A percentile compares a stretch with the other conserved stretches of the same genome.
These are phyloP conservation scores for Drosophila albomicans DNA, from an alignment of 1,140 invertebrate genomes.

Conservation along the genomic window DNA sequence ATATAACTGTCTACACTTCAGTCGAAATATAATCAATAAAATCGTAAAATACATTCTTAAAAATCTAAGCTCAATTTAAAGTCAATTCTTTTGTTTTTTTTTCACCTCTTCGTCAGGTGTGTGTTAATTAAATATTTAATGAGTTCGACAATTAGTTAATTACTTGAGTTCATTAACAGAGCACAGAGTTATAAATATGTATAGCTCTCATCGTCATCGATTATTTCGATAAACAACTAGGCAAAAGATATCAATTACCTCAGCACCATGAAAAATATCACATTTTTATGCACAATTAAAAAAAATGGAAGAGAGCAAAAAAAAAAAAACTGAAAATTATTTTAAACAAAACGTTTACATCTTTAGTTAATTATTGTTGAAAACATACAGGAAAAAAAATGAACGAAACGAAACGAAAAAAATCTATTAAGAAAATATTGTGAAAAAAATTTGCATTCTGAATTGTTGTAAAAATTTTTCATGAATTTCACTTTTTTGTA, in stretches of 20 bases:
- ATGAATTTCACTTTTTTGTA: conserved; percentile 18
- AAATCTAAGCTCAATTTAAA: background rate
- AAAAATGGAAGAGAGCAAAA: conserved; percentile 18
- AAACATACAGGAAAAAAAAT: conserved; percentile 19
- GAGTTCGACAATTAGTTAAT: conserved; percentile 51
- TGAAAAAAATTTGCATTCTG: conserved; percentile 72
- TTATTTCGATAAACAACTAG: conserved; percentile 26
- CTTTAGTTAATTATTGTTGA: conserved; percentile 18
- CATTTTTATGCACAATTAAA: conserved; percentile 48
- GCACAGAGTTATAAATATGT: background rate
- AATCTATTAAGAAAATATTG: conserved; percentile 36
- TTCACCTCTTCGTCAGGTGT: background rate
- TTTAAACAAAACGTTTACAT: conserved; percentile 5
- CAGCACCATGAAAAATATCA: conserved; percentile 64
- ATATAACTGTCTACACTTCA: too few species aligned
- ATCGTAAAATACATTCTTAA: too few species aligned
- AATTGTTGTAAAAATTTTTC: conserved; percentile 74
- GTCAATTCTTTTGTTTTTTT: too few species aligned
- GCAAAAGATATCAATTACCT: conserved; percentile 36
- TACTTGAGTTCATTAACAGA: conserved; percentile 40
- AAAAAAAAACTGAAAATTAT: conserved; percentile 1
- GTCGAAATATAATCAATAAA: too few species aligned
- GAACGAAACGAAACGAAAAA: conserved; percentile 17
- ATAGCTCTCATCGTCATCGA: background rate
- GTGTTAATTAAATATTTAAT: conserved; percentile 32